Evolutionary conservation across 2,113 vertebrate genomes (phyloP).

Genomic region (Bettongia penicillata): DNA sequence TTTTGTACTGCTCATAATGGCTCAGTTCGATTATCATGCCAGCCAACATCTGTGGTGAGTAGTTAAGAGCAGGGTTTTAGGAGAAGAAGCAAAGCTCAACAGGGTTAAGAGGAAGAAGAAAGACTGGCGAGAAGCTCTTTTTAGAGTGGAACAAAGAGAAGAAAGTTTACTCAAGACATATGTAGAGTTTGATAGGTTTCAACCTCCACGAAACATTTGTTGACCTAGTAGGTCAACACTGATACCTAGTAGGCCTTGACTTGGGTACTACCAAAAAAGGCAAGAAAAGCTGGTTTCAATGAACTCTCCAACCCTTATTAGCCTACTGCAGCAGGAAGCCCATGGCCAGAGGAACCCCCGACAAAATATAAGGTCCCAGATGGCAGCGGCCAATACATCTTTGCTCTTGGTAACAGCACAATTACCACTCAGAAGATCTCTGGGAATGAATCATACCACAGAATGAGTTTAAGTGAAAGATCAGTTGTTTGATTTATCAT

Average conservation of each 20-base stretch:
- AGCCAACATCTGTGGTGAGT: constrained; percentile 41
- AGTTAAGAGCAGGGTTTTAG: not conserved
- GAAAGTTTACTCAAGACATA: not conserved
- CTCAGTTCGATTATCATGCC: constrained; percentile 77
- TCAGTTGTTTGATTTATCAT: not conserved
- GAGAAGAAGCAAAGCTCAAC: not conserved
- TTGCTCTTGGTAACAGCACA: not conserved
- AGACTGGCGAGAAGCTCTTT: not conserved
- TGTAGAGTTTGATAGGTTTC: not conserved
- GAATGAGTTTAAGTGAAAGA: not conserved
- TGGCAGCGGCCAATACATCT: not conserved
- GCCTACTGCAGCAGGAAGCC: not conserved
- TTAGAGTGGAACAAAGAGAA: not conserved
- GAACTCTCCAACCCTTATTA: not conserved
- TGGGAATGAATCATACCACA: not conserved
- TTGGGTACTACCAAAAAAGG: not conserved
- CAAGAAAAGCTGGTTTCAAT: not conserved
- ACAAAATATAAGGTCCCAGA: not conserved
- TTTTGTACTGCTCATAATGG: constrained; percentile 88
- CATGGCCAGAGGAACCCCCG: not conserved
- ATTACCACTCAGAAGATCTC: not conserved
- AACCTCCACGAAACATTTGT: constrained; percentile 27
- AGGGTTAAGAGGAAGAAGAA: not conserved
- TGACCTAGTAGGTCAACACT: too few relatives aligned
- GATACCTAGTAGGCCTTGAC: not conserved